Base-by-base conservation (phyloP, 2,888 invertebrate genomes). In the Drosophila fungiperda region DNA sequence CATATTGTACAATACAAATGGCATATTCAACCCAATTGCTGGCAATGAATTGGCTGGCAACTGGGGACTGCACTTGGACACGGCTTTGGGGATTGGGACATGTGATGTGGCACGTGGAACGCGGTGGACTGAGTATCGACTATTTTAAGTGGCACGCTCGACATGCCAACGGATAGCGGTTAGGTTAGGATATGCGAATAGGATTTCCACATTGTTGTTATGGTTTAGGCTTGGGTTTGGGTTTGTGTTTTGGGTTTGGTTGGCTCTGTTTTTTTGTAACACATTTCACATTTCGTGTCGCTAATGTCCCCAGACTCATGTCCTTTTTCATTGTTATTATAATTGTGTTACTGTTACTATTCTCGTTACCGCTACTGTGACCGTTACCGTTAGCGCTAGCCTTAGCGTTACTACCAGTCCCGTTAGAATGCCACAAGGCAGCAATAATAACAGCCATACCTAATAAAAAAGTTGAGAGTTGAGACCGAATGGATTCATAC, bases 71-170 rank as follows among this genome's bases (percentile, higher is more conserved):
- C 20, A 45, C 20, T 45, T 45, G 2, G 45, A 20, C 23, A 15
- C 7, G 69, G 71, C 33, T 52, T 59, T 52, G 3, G 68, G 58
- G 26, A 26, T n/a, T 52, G 29, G 23, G 32, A 49, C 1, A 32
- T 33, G 45, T 20, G 17, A 32, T 17, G 3, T 42, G 50, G 40
- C 7, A 6, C 38, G 9, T 26, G 17, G 20, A 5, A 3, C 15
- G n/a, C 60, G 26, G 12, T 60, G 45, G 67, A 52, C 40, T 52
- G 52, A 32, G 61, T 42, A 35, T 40, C 55, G 62, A 70, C 88
- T 85, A 87, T 85, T 85, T 89, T 85, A 87, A 89, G 90, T 73
- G 75, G 62, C 88, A 89, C 88, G 85, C 85, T 89, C 68, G 77
- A 71, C 86, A 79, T 82, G 85, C 87, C 48, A 84, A 84, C 85